A percentile compares a stretch with the other conserved stretches of the same genome.
phyloP scores from a whole-genome alignment of 1,140 invertebrate genomes.

The Magallana angulata region DNA sequence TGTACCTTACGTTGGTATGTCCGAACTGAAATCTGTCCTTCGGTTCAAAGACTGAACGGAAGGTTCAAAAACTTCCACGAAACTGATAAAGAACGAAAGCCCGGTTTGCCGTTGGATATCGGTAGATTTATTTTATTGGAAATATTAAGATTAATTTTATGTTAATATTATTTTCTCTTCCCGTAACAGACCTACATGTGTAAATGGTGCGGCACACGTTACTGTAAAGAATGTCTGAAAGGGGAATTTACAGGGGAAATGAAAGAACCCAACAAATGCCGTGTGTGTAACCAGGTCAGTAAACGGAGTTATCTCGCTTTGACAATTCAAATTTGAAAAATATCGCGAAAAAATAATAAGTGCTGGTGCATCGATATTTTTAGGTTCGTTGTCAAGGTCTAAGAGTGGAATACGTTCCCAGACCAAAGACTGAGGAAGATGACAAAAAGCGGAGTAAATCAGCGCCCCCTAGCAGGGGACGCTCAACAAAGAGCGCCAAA shows the following conservation, averaged over 20 bases:
- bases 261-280: conserved; percentile 65
- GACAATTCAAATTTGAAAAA: neutral
- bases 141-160: neutral
- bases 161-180: neutral
- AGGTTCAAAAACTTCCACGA: no score
- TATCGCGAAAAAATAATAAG: neutral
- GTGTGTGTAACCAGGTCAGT: conserved; percentile 69
- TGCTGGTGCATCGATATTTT: neutral
- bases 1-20: no score
- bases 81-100: no score
- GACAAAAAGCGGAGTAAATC: conserved; percentile 50
- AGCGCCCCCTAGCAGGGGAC: conserved; percentile 34
- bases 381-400: conserved; percentile 65
- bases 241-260: conserved; percentile 72
- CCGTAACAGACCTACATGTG: conserved; percentile 73
- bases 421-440: conserved; percentile 47
- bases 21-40: neutral
- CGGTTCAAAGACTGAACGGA: neutral
- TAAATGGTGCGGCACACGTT: conserved; percentile 76
- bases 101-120: no score
- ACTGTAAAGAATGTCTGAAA: conserved; percentile 73
- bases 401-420: conserved; percentile 55
- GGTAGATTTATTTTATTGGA: no score
- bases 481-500: conserved; percentile 48
- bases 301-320: neutral